Base-by-base conservation (phyloP, 2,888 invertebrate genomes). In the Ferdinandea cuprea region DNA sequence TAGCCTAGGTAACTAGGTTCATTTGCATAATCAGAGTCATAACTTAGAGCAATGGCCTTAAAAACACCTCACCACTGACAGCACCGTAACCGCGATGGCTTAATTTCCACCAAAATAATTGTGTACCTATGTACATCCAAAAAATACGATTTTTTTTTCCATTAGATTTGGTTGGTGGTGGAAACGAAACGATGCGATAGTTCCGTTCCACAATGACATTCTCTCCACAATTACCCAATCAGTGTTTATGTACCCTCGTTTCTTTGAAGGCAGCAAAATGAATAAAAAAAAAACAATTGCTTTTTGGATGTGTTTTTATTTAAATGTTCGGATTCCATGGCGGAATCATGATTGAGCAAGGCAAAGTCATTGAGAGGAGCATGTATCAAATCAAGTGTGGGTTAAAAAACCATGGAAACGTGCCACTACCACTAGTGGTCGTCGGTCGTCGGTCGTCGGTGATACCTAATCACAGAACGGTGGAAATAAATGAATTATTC, bases 401-500 rank as follows among this genome's bases (percentile, higher is more conserved):
- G 30, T 46, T 5, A 25, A 15, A 46, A 56, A 42, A 40, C 28
- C n/a, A 42, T 19, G 40, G 15, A 32, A 58, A 56, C 56, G 56
- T 48, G 56, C 46, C 56, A 48, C 19, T n/a, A n/a, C n/a, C n/a
- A n/a, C n/a, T n/a, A n/a, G n/a, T n/a, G n/a, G n/a, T n/a, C n/a
- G n/a, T n/a, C n/a, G n/a, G n/a, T n/a, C n/a, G n/a, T n/a, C n/a
- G 46, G 56, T 32, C n/a, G 58, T 46, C n/a, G 30, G 59, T 17
- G 59, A 30, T 69, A n/a, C n/a, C n/a, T n/a, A 56, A 59, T 59
- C 58, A 48, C 28, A 28, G 59, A 48, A 32, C 32, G 25, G 46
- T 63, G 44, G 48, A 73, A 65, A 54, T 54, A 65, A 65, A 73
- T 56, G 73, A 65, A 65, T 56, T 65, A 56, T 73, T 73, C 73